Conservation (phyloP, 1,140 invertebrate species). For the Conus betulinus region DNA sequence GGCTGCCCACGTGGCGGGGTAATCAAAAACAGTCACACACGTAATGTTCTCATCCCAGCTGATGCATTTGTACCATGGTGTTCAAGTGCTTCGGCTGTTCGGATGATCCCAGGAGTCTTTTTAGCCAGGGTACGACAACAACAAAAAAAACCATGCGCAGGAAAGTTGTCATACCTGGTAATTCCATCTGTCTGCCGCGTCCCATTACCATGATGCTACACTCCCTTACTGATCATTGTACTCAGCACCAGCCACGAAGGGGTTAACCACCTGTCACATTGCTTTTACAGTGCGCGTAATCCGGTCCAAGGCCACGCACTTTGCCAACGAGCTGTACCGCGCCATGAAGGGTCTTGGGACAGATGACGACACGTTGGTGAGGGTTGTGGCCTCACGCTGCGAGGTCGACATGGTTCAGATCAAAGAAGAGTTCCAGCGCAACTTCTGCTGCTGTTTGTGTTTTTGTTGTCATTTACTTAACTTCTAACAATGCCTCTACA, state of each 20-base stretch:
- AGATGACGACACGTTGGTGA: slow-evolving; percentile 75
- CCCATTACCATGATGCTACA: no score
- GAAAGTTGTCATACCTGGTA: neutral
- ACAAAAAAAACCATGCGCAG: no score
- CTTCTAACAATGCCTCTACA: neutral
- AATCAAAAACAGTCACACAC: no score
- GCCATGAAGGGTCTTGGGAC: slow-evolving; percentile 75
- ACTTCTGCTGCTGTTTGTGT: slow-evolving; percentile 54
- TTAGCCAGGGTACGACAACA: no score
- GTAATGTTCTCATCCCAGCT: no score
- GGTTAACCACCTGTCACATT: neutral
- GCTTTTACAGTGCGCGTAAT: slow-evolving; percentile 68
- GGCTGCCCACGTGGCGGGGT: no score
- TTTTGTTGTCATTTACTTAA: neutral
- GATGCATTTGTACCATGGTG: no score
- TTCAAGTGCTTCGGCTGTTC: no score
- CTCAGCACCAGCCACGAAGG: no score
- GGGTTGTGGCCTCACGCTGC: slow-evolving; percentile 70
- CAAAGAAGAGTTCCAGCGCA: slow-evolving; percentile 74
- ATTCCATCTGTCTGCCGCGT: no score
- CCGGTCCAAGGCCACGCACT: slow-evolving; percentile 65
- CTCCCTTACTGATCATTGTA: no score
- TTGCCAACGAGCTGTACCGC: slow-evolving; percentile 68
- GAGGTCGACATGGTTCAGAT: slow-evolving; percentile 78
- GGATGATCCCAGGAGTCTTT: no score